Percentiles rank a stretch among this genome's conserved stretches.
Evolutionary conservation across 2,888 invertebrate species (phyloP).

Genomic region (Panzeria rudis): DNA sequence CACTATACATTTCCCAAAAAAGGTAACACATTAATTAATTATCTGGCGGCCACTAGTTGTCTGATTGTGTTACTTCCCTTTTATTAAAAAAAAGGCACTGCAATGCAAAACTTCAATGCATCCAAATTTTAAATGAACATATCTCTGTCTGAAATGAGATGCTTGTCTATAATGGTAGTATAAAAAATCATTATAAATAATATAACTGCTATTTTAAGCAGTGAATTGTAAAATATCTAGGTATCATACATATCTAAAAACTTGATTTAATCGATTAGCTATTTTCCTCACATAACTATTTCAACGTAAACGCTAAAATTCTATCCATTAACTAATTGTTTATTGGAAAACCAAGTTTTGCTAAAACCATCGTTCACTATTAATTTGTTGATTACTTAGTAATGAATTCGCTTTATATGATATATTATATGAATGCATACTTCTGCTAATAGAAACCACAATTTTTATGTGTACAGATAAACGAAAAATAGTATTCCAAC

Average conservation of each 20-base stretch:
- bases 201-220: too few relatives aligned
- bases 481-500: background rate
- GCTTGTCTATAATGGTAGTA: background rate
- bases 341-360: background rate
- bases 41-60: too few relatives aligned
- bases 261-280: background rate
- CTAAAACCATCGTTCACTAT: background rate
- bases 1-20: too few relatives aligned
- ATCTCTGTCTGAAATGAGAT: background rate
- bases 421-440: background rate
- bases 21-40: too few relatives aligned
- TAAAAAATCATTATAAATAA: background rate
- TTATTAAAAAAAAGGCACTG: too few relatives aligned
- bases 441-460: background rate
- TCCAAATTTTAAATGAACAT: background rate
- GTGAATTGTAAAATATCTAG: too few relatives aligned
- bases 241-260: too few relatives aligned
- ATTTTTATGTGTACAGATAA: background rate
- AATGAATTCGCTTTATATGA: slow-evolving; percentile 5
- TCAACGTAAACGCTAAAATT: background rate
- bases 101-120: too few relatives aligned
- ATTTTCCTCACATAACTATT: background rate
- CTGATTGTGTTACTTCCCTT: too few relatives aligned
- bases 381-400: background rate
- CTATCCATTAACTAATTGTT: background rate